phyloP scores from a whole-genome alignment of 2,888 invertebrate genomes.

The Andrena flavipes region DNA sequence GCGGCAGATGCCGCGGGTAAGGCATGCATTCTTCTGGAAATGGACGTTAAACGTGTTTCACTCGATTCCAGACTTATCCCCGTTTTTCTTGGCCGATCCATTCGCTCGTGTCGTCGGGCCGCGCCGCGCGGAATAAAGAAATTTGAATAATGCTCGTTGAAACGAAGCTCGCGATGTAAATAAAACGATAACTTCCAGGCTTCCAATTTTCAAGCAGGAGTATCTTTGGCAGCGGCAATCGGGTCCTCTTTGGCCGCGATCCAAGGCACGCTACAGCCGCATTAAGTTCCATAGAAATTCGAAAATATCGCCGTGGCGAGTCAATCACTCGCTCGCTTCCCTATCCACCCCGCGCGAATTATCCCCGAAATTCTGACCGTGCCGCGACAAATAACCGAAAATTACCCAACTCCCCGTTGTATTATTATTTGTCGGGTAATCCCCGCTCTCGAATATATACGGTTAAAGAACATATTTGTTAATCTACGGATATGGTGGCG shows the following conservation, averaged over 20 bases:
- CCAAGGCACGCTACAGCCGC: conserved; percentile 50
- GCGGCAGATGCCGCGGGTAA: conserved; percentile 1
- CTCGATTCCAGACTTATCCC: neutral
- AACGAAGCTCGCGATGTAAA: conserved; percentile 63
- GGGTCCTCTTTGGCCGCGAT: conserved; percentile 52
- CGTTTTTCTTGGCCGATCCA: conserved; percentile 13
- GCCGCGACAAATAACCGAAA: neutral
- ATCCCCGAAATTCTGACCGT: neutral
- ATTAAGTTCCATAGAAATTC: conserved; percentile 41
- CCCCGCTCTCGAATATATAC: neutral
- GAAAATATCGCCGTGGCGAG: conserved; percentile 27
- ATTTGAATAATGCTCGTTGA: conserved; percentile 54
- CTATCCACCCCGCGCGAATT: neutral
- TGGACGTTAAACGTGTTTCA: neutral
- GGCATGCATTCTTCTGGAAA: conserved; percentile 3
- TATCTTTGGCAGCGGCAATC: conserved; percentile 56
- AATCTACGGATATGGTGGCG: too few relatives aligned
- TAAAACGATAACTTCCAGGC: conserved; percentile 65
- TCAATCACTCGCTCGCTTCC: conserved; percentile 3
- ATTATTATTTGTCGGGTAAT: too few relatives aligned
- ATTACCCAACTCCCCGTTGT: neutral
- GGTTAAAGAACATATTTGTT: neutral
- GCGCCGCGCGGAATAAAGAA: conserved; percentile 30
- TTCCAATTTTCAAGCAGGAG: conserved; percentile 35
- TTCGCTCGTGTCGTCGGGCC: conserved; percentile 30